phyloP scores from a whole-genome alignment of 53 echinoderm and acorn worm species.

The Crossaster papposus region DNA sequence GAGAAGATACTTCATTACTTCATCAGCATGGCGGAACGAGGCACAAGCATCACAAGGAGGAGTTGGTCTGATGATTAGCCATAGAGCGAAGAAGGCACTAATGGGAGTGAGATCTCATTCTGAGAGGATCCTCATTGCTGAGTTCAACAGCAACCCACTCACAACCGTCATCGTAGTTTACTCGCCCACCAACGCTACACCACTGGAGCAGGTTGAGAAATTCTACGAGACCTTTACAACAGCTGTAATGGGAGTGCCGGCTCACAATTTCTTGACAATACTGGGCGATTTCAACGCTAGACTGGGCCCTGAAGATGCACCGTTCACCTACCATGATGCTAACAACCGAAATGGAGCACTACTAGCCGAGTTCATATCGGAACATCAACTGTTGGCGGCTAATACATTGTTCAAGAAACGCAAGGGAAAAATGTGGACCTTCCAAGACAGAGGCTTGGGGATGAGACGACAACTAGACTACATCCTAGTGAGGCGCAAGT shows the following conservation, averaged over 20 bases:
- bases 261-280: not conserved
- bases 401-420: not conserved
- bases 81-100: not conserved
- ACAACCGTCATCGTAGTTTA: not conserved
- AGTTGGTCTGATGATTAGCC: not conserved
- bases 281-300: constrained; percentile 7
- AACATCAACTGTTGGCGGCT: not conserved
- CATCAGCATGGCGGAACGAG: constrained; percentile 14
- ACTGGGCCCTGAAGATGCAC: not conserved
- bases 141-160: not conserved
- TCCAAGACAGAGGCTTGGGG: not conserved
- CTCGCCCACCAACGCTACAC: not conserved
- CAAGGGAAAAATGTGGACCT: not conserved
- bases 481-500: constrained; percentile 45
- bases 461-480: constrained; percentile 40
- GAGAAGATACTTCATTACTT: not conserved
- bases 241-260: not conserved
- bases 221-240: not conserved
- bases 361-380: not conserved
- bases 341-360: not conserved
- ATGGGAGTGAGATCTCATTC: not conserved
- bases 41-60: not conserved
- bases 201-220: not conserved
- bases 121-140: not conserved
- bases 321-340: not conserved